Evolutionary conservation across 2,113 vertebrate species (phyloP).

Genomic region (Lipotes vexillifer): DNA sequence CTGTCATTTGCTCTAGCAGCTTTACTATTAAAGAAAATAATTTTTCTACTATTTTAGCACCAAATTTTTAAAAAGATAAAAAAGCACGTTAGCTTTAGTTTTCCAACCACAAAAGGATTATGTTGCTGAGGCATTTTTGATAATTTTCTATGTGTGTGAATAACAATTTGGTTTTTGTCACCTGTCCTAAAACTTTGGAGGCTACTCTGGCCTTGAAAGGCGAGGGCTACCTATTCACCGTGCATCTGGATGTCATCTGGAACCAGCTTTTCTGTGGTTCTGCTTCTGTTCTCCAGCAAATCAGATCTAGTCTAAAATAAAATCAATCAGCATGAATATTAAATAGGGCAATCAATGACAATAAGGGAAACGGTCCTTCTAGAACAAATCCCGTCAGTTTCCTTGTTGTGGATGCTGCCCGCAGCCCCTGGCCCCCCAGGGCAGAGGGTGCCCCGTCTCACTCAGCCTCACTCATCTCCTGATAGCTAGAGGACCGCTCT

Average conservation of each 20-base stretch:
- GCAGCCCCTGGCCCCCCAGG: too few species aligned
- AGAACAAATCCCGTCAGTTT: accelerated
- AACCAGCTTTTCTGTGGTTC: too few species aligned
- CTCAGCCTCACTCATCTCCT: neutral
- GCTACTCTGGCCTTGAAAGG: neutral
- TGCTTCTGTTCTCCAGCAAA: neutral
- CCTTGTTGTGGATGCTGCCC: neutral
- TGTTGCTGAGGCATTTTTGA: too few species aligned
- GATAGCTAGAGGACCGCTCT: too few species aligned
- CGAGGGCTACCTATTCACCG: neutral
- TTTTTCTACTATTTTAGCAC: neutral
- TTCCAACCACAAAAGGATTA: neutral
- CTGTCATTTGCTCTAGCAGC: neutral
- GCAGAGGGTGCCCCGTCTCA: too few species aligned
- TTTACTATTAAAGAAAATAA: neutral
- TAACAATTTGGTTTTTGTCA: neutral
- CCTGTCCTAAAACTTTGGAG: neutral
- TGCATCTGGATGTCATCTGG: accelerated
- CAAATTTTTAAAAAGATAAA: neutral
- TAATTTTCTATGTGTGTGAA: neutral
- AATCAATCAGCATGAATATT: too few species aligned
- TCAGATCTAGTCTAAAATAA: neutral
- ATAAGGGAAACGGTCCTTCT: accelerated
- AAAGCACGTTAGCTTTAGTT: neutral
- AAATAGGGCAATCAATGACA: accelerated